Conservation (phyloP, 2,113 vertebrate genomes). For the Camarhynchus parvulus region DNA sequence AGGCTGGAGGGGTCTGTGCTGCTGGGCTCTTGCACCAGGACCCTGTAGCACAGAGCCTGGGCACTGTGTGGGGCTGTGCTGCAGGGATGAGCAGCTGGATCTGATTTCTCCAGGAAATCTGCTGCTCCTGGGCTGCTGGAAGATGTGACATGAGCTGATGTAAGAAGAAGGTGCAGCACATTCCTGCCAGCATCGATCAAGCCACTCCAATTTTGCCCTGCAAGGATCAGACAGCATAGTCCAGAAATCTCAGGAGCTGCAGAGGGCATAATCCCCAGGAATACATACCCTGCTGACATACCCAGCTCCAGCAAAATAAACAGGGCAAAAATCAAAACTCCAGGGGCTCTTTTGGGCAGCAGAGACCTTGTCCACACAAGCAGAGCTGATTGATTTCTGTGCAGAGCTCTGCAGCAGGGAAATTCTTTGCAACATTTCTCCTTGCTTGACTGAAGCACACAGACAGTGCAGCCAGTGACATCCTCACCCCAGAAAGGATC, state of each 20-base stretch:
- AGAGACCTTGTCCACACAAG: neutral
- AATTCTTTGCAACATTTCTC: neutral
- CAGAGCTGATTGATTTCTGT: neutral
- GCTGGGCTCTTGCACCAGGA: neutral
- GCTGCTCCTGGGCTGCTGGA: neutral
- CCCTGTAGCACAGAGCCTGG: neutral
- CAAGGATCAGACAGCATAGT: neutral
- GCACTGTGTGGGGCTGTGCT: neutral
- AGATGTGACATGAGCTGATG: accelerated
- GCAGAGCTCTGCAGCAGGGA: neutral
- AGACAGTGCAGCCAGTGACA: neutral
- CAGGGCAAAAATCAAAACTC: neutral
- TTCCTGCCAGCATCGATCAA: accelerated
- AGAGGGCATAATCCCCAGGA: neutral
- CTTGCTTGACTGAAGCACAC: neutral
- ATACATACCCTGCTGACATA: neutral
- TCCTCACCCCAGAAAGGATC: neutral
- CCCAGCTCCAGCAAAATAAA: neutral
- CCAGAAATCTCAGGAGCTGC: neutral
- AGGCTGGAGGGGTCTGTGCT: neutral
- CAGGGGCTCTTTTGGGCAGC: neutral
- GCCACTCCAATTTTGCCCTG: neutral
- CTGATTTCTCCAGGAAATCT: neutral
- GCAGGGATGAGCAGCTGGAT: accelerated
- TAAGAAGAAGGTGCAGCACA: neutral